Evolutionary conservation across 2,888 invertebrate species (phyloP).

Genomic region (Tipula lateralis): DNA sequence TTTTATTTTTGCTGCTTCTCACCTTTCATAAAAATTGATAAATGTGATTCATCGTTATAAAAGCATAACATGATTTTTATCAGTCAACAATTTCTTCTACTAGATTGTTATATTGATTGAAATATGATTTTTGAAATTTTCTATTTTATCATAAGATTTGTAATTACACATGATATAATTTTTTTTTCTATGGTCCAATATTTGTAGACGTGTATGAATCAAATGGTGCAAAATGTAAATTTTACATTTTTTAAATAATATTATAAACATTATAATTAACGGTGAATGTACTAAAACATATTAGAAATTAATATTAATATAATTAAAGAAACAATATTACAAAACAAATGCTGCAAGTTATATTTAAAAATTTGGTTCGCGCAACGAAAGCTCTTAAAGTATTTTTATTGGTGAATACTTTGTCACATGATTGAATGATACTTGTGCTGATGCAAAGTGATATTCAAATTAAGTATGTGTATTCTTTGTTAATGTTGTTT

Average conservation of each 20-base stretch:
- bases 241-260: too few species aligned
- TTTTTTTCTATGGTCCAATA: too few species aligned
- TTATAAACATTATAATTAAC: too few species aligned
- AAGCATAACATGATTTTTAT: not conserved
- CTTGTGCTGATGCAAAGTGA: not conserved
- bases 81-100: too few species aligned
- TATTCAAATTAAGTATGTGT: too few species aligned
- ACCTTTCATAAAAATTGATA: not conserved
- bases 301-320: not conserved
- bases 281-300: not conserved
- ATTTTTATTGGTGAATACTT: not conserved
- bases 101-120: too few species aligned
- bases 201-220: too few species aligned
- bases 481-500: too few species aligned
- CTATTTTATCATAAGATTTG: too few species aligned
- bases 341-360: not conserved
- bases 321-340: not conserved
- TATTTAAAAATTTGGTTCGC: not conserved
- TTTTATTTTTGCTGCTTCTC: not conserved
- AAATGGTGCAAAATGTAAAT: too few species aligned
- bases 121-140: too few species aligned
- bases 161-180: too few species aligned
- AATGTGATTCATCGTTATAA: not conserved
- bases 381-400: not conserved
- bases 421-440: not conserved